These are phyloP conservation scores for Callipepla squamata DNA, from an alignment of 2,113 vertebrate species.

Conservation along the genomic window DNA sequence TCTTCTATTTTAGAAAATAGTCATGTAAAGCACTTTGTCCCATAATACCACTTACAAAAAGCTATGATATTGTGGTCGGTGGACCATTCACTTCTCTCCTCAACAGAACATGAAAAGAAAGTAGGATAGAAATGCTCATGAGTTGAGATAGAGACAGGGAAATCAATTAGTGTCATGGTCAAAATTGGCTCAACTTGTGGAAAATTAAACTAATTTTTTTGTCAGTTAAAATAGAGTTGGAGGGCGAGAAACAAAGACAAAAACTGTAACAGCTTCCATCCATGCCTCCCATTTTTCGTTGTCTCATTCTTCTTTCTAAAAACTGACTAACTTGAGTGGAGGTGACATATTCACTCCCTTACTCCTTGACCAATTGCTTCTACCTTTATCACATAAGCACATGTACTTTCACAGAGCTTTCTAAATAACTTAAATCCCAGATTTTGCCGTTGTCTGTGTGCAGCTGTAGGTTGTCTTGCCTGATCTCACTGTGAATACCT, in stretches of 20 bases:
- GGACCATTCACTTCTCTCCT: background rate
- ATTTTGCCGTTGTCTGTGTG: background rate
- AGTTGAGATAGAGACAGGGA: background rate
- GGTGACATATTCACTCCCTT: background rate
- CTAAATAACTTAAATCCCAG: background rate
- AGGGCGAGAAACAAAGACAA: background rate
- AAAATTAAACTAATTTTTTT: background rate
- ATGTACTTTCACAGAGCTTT: background rate
- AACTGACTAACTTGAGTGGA: background rate
- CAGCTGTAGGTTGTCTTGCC: background rate
- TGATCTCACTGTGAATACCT: background rate
- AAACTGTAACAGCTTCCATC: background rate
- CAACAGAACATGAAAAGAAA: background rate
- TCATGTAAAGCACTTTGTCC: background rate
- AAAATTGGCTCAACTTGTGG: background rate
- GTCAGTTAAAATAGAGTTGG: background rate
- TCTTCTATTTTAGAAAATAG: background rate
- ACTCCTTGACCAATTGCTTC: background rate
- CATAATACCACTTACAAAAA: background rate
- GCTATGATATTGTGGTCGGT: background rate
- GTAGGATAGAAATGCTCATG: background rate
- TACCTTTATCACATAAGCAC: background rate
- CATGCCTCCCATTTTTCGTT: accelerated
- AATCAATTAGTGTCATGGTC: accelerated
- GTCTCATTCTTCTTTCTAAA: background rate